Percentiles rank a stretch among this genome's conserved stretches.
These are phyloP conservation scores for Porites australiensis DNA, from an alignment of 64 coral and sea anemone genomes.

Conservation along the genomic window DNA sequence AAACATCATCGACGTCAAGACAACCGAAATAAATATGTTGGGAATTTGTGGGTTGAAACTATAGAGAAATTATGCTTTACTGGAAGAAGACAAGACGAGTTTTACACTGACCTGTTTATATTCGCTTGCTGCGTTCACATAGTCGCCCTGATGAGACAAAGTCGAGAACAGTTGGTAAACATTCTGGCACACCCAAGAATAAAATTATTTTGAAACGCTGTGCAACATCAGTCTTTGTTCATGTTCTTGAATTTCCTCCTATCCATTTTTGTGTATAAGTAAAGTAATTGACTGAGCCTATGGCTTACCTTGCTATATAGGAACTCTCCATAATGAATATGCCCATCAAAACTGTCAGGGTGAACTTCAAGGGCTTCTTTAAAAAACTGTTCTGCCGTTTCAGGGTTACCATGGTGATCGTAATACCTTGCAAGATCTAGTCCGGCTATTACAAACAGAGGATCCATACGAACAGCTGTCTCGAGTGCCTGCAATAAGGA, in stretches of 20 bases:
- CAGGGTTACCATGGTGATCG: background rate
- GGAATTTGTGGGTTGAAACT: no score
- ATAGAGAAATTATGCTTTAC: no score
- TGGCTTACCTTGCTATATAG: background rate
- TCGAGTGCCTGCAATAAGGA: conserved; percentile 48
- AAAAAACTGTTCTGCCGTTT: conserved; percentile 40
- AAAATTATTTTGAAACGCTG: no score
- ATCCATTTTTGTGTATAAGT: no score
- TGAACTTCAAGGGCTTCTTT: conserved; percentile 46
- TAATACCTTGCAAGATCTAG: conserved; percentile 43
- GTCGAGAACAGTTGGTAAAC: no score
- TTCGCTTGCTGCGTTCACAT: conserved; percentile 30
- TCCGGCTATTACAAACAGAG: conserved; percentile 68
- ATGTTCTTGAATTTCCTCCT: no score
- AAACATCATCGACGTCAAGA: no score
- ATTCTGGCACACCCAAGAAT: no score
- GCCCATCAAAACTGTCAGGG: conserved; percentile 56
- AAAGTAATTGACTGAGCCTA: no score
- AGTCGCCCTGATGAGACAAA: conserved; percentile 13
- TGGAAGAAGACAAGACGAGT: no score
- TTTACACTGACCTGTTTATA: conserved; percentile 26
- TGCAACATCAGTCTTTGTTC: no score
- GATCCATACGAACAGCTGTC: conserved; percentile 41
- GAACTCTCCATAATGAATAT: conserved; percentile 41
- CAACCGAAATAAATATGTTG: no score